Evolutionary conservation across 2,888 invertebrate genomes (phyloP), one percentile per base, ranked within the genome.

Genomic region (Parnassius orleans): DNA sequence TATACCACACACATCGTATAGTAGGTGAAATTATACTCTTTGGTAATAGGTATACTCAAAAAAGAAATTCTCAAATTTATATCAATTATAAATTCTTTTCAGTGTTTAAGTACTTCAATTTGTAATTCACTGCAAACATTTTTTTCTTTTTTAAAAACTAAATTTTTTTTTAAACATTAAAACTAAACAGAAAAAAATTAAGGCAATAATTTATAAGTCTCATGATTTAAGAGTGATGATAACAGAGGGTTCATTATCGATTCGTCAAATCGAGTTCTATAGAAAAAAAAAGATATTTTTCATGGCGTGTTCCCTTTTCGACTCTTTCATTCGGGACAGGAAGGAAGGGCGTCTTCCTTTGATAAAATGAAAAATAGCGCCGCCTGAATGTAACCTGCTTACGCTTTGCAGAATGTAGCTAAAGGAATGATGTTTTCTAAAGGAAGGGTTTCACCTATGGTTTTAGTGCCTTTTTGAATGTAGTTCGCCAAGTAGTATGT

Each of bases 321-420:
- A 80, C 83, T 81, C 80, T 84, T 87, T 83, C 82, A 81, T 77
- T 79, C 79, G 72, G 74, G 68, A 75, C 81, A 81, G 87, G 85
- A 86, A 86, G 86, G 82, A 85, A 84, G 81, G 83, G 78, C 74
- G 81, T 77, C 82, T 81, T 81, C 83, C 80, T 89, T 89, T 89
- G 87, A 90, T 87, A 87, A 85, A 84, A 80, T 86, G 86, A 89
- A 87, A 88, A 88, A 88, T 87, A 87, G 84, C 81, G 77, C 78
- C 79, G 80, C 76, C 76, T 79, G 78, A 81, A 83, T 78, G 74
- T 81, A 78, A 79, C 81, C 77, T 77, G 79, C 75, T 78, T 77
- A 78, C 79, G 78, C 80, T 81, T 78, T 77, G 72, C 69, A 73
- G 72, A 72, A 65, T 63, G 70, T 53, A 70, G 73, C 72, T 71